Base-by-base conservation (phyloP, 2,113 vertebrate species). In the Menura novaehollandiae region DNA sequence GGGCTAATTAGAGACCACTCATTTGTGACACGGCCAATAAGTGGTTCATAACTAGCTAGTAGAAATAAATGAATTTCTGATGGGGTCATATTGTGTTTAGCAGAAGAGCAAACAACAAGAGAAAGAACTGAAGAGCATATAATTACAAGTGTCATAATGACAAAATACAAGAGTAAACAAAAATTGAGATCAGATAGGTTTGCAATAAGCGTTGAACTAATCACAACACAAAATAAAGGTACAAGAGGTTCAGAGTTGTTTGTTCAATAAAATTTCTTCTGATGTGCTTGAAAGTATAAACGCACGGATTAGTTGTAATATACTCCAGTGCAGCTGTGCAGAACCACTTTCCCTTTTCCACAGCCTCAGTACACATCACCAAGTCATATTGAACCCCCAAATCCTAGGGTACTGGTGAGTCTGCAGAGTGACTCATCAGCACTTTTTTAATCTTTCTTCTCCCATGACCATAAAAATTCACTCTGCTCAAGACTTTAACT, bases 131-230 rank as follows among this genome's bases (percentile, higher is more conserved):
- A 44, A 91, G 82, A 93, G 72, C 71, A 52, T 77, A 26, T 88
- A 91, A 94, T 96, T 96, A 86, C 78, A 90, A 91, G 33, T 85
- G 85, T 85, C 82, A 91, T 83, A 86, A 88, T 77, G 78, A 94
- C 51, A 93, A 91, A 97, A 80, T 46, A 94, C 84, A 92, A 91
- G 52, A 80, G 41, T 92, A 95, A 95, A 88, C 68, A 95, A 96
- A 94, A 94, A 93, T 62, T 55, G 67, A 74, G 85, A 91, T 94
- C 85, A 88, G 85, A 59, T 80, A 63, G 72, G 43, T 93, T 93
- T 94, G 35, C 67, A 66, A 26, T 86, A 82, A 95, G 20, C 0
- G 0, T 85, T 93, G 83, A 86, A 55, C 46, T 90, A 91, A 83
- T 88, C 37, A 4, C 32, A 32, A 30, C 35, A 88, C 55, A 79